Base-by-base conservation (phyloP, 2,888 invertebrate species). In the Eupithecia pulchellata region DNA sequence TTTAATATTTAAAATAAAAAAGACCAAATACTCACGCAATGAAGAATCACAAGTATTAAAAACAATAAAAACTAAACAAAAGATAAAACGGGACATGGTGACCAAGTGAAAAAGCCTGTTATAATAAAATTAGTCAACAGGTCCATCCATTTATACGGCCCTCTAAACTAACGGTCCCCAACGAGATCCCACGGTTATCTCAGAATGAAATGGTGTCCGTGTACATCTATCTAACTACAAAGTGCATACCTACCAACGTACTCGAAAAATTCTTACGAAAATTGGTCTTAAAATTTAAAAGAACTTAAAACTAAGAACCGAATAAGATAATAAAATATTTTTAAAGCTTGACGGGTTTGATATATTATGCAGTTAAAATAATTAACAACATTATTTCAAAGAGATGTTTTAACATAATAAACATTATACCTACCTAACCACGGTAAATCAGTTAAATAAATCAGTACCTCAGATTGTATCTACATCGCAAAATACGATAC, bases 11-110 rank as follows among this genome's bases (percentile, higher is more conserved):
- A 52, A 32, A 47, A 30, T 6, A 30, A 47, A 60, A 30, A 32
- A 61, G 34, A n/a, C 4, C 14, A 68, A 64, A 13, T 25, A 72
- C 75, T 73, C n/a, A 77, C 77, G 75, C 36, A 75, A 72, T 8
- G 71, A 73, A 4, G 75, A 66, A 58, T 73, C 69, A 62, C 72
- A 36, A 2, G 32, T 36, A 36, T 66, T 36, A 4, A 66, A 11
- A 58, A 66, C 27, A 13, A 55, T 34, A 29, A 57, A 66, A 66
- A 39, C n/a, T 6, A 66, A 29, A 29, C 55, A 27, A 25, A 66
- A 36, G 14, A 36, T 13, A 8, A 57, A 27, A 34, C 65, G 32
- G 36, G 34, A 57, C 65, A 66, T 66, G 65, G 29, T 58, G 17
- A 13, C 39, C 27, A 6, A 11, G 14, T 6, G 57, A 36, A 57